Evolutionary conservation across 2,797 vertebrate genomes (phyloP).

Genomic region (Chromobotia macracanthus): DNA sequence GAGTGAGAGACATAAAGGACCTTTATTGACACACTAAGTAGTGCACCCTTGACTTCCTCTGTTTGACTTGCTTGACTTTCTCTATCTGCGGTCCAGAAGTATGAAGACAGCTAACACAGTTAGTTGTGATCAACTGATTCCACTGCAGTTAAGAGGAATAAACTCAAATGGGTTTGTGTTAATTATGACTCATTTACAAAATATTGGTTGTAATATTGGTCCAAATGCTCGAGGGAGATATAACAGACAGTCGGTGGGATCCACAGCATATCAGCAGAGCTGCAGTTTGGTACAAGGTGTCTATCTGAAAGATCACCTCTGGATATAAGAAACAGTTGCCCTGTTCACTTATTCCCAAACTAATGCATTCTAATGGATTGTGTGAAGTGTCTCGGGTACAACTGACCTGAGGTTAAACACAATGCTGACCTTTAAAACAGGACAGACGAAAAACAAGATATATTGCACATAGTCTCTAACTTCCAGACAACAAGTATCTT

Average conservation of each 20-base stretch:
- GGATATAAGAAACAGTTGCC: background rate
- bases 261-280: conserved; percentile 45
- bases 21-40: conserved; percentile 7
- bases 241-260: background rate
- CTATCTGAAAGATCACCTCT: conserved; percentile 17
- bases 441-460: conserved; percentile 37
- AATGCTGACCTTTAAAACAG: conserved; percentile 26
- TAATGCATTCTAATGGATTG: conserved; percentile 23
- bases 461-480: conserved; percentile 32
- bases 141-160: background rate
- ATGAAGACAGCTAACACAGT: conserved; percentile 6
- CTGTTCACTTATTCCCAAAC: conserved; percentile 20
- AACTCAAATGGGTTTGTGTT: conserved; percentile 32
- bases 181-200: conserved; percentile 44
- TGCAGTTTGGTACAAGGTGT: conserved; percentile 1
- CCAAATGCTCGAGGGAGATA: conserved; percentile 37
- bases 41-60: background rate
- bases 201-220: conserved; percentile 48
- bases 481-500: conserved; percentile 44
- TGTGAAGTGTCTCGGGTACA: conserved; percentile 26
- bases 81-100: conserved; percentile 11
- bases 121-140: background rate
- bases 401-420: conserved; percentile 47
- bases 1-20: background rate
- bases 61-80: too few relatives aligned